Evolutionary conservation across 2,888 invertebrate species (phyloP).

Genomic region (Troides aeacus): DNA sequence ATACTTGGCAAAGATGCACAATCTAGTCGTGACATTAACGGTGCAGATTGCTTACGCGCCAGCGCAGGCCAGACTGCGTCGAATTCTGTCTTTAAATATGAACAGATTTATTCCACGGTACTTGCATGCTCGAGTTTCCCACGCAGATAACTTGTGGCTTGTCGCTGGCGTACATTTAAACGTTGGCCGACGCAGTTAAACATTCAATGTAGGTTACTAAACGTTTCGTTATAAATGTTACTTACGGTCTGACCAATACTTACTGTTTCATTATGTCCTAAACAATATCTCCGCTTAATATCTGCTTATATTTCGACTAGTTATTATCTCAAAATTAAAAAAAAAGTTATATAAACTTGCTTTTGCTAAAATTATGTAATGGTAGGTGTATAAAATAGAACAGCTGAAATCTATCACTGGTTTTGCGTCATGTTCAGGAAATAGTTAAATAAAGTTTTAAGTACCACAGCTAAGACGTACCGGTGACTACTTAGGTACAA

Average conservation of each 20-base stretch:
- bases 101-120: slow-evolving; percentile 48
- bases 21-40: slow-evolving; percentile 68
- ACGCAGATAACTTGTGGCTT: slow-evolving; percentile 50
- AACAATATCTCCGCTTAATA: slow-evolving; percentile 18
- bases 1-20: slow-evolving; percentile 64
- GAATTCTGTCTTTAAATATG: slow-evolving; percentile 68
- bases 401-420: too few relatives aligned
- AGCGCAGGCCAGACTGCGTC: slow-evolving; percentile 54
- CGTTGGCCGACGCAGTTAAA: slow-evolving; percentile 25
- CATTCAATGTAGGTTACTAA: slow-evolving; percentile 30
- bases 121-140: slow-evolving; percentile 61
- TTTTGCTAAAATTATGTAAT: too few relatives aligned
- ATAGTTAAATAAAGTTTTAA: too few relatives aligned
- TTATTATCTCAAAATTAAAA: not conserved
- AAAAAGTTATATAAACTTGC: too few relatives aligned
- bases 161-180: slow-evolving; percentile 33
- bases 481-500: too few relatives aligned
- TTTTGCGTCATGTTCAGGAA: too few relatives aligned
- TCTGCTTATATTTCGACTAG: not conserved
- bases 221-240: slow-evolving; percentile 28
- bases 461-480: too few relatives aligned
- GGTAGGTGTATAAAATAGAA: too few relatives aligned
- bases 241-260: slow-evolving; percentile 19
- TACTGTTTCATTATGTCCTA: slow-evolving; percentile 19
- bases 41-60: slow-evolving; percentile 53